Conservation (phyloP, 2,888 invertebrate genomes). For the Philaethria dido region DNA sequence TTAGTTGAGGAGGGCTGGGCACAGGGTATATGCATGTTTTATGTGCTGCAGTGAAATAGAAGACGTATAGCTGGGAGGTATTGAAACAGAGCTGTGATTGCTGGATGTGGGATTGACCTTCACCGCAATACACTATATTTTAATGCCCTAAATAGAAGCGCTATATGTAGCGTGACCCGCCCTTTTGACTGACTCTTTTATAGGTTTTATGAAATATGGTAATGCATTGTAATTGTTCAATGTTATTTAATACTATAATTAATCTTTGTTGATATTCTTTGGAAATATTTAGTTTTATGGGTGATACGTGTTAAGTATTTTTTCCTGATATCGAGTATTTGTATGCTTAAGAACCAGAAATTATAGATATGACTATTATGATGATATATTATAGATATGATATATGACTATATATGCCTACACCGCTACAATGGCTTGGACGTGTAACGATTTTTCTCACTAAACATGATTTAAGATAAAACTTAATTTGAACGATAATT, state of each 20-base stretch:
- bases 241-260: not conserved
- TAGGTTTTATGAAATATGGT: not conserved
- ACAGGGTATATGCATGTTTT: slow-evolving; percentile 52
- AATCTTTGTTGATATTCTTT: not conserved
- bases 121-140: slow-evolving; percentile 14
- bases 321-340: too few relatives aligned
- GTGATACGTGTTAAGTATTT: too few relatives aligned
- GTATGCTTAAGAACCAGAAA: too few relatives aligned
- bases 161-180: not conserved
- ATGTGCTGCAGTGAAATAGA: slow-evolving; percentile 53
- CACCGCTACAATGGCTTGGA: too few relatives aligned
- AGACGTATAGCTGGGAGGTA: slow-evolving; percentile 33
- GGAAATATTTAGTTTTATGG: not conserved
- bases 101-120: slow-evolving; percentile 29
- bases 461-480: too few relatives aligned
- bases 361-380: too few relatives aligned
- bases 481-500: too few relatives aligned
- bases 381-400: too few relatives aligned
- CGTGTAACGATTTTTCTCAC: too few relatives aligned
- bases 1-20: slow-evolving; percentile 39
- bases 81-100: slow-evolving; percentile 28
- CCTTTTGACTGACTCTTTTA: not conserved
- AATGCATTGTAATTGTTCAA: not conserved
- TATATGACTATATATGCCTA: too few relatives aligned
- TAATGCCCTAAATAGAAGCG: not conserved